phyloP scores from a whole-genome alignment of 2,113 vertebrate genomes.

The Engraulis encrasicolus region DNA sequence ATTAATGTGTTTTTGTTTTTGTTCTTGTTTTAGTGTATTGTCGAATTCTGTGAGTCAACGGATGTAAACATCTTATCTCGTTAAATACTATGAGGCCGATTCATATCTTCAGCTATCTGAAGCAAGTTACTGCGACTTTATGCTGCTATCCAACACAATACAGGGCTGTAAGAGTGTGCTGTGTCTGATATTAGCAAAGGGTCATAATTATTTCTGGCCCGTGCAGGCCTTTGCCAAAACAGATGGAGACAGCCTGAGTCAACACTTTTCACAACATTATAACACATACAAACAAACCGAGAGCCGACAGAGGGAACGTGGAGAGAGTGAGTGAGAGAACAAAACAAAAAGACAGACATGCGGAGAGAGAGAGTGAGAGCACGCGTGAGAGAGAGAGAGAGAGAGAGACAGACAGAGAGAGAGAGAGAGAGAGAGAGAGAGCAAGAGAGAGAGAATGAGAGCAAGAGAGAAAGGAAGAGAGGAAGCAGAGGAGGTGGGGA shows the following conservation, averaged over 20 bases:
- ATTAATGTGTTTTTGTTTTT: no score
- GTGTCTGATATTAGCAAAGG: constrained; percentile 61
- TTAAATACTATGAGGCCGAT: no score
- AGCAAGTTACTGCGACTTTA: neutral
- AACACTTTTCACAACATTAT: constrained; percentile 75
- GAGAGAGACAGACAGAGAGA: constrained; percentile 63
- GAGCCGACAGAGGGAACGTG: constrained; percentile 32
- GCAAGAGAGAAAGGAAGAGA: constrained; percentile 42
- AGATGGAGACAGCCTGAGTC: constrained; percentile 75
- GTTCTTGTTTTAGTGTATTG: neutral
- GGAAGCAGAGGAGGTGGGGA: neutral
- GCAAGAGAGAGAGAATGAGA: constrained; percentile 58
- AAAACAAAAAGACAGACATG: constrained; percentile 27
- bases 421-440: constrained; percentile 15
- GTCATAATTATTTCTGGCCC: constrained; percentile 71
- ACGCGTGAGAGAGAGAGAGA: constrained; percentile 23
- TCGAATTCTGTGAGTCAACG: no score
- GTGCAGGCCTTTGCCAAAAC: constrained; percentile 66
- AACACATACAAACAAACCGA: constrained; percentile 68
- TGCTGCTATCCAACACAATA: neutral
- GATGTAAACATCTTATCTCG: no score
- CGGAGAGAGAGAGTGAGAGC: constrained; percentile 14
- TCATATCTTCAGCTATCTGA: neutral
- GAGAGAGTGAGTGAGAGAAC: constrained; percentile 19
- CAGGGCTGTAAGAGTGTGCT: constrained; percentile 24